Evolutionary conservation across 2,113 vertebrate genomes (phyloP).

Genomic region (Peromyscus californicus): DNA sequence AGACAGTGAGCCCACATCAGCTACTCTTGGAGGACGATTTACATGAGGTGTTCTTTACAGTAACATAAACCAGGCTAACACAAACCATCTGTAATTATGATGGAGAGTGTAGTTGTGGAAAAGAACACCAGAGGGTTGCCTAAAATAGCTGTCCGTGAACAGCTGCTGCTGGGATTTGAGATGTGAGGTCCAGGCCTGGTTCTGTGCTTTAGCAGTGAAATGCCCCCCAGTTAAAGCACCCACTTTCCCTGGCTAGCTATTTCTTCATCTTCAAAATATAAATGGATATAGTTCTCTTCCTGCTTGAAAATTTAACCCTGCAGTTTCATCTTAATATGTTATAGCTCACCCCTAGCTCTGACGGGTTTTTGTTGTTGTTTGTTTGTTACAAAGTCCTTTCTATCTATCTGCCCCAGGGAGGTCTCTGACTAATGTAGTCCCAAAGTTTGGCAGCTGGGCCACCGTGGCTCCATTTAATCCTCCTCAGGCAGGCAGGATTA

Average conservation of each 20-base stretch:
- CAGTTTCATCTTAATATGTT: not conserved
- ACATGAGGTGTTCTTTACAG: not conserved
- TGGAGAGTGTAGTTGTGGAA: not conserved
- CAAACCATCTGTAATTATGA: not conserved
- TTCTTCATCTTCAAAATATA: conserved; percentile 1
- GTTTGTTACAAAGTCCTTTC: not conserved
- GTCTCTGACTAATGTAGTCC: not conserved
- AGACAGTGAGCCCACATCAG: not conserved
- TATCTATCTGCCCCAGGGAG: conserved; percentile 30
- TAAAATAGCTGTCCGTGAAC: not conserved
- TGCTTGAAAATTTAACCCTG: not conserved
- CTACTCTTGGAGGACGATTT: not conserved
- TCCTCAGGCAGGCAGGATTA: conserved; percentile 52
- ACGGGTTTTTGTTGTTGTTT: not conserved
- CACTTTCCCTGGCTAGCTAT: not conserved
- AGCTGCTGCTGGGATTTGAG: not conserved
- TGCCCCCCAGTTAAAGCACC: not conserved
- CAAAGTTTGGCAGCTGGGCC: conserved; percentile 36
- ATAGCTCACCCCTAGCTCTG: not conserved
- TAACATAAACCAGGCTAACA: not conserved
- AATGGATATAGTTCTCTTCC: not conserved
- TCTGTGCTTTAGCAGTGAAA: not conserved
- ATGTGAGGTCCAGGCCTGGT: not conserved
- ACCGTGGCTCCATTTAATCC: conserved; percentile 52
- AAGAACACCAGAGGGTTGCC: not conserved